Evolutionary conservation across 2,888 invertebrate genomes (phyloP).

Genomic region (Ceratothoa steindachneri): DNA sequence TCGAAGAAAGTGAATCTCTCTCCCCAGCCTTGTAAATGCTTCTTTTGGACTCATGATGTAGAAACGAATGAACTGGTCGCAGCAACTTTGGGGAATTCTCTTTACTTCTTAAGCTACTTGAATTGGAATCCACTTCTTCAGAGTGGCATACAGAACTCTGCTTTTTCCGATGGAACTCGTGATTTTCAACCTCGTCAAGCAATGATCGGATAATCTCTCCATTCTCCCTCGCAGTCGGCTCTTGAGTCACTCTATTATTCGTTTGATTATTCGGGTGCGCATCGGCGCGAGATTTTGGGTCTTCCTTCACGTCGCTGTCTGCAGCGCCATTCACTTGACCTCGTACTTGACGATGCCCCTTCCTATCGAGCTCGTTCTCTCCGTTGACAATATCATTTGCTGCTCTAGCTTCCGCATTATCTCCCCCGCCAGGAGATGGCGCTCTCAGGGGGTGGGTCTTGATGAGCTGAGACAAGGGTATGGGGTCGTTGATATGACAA

Average conservation of each 20-base stretch:
- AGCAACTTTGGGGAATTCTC: background rate
- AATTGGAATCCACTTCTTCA: background rate
- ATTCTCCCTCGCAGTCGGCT: background rate
- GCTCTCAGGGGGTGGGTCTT: constrained; percentile 30
- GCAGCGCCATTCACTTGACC: background rate
- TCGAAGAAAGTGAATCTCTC: background rate
- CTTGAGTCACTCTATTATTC: too few relatives aligned
- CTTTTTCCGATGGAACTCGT: background rate
- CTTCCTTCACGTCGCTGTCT: background rate
- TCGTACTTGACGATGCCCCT: too few relatives aligned
- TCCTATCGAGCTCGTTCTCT: too few relatives aligned
- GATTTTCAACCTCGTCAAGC: background rate
- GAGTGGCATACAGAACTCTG: background rate
- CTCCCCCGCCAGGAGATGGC: background rate
- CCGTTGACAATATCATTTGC: background rate
- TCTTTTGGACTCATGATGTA: background rate
- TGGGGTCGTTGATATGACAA: constrained; percentile 40
- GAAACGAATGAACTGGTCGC: background rate
- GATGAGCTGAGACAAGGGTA: constrained; percentile 33
- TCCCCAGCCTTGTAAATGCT: background rate
- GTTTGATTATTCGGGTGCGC: too few relatives aligned
- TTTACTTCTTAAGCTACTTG: background rate
- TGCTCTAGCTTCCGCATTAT: background rate
- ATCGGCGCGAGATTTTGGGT: background rate
- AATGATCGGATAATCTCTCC: background rate